Evolutionary conservation across 2,113 vertebrate species (phyloP), one percentile per base, ranked within the genome.

Genomic region (Taurulus bubalis): DNA sequence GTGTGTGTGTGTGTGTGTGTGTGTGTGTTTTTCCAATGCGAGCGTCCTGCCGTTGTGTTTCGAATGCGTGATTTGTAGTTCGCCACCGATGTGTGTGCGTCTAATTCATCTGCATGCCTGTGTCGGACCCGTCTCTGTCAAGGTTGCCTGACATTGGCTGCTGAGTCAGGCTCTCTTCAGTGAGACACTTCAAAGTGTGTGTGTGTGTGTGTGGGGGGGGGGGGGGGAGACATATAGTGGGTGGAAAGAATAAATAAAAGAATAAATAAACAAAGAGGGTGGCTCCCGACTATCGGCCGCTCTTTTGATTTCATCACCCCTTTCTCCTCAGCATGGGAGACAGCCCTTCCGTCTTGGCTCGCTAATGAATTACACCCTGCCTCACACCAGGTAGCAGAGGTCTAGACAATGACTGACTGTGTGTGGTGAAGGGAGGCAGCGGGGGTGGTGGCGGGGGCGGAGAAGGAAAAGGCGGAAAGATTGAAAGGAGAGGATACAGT

Each of bases 331-430:
- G 77, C 36, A n/a, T 60, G 87, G 56, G 62, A 87, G 87, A 80
- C 77, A 34, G 79, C 65, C 82, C 85, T 82, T 77, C 68, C 16
- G 83, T 80, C 88, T 62, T 80, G 30, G 6, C 77, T 90, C 34
- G 22, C 87, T 93, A 93, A 94, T 95, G 91, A 94, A 94, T 95
- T 91, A 94, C 90, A 91, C 85, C 83, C 90, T 74, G 85, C 75
- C 85, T 87, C 88, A 82, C 87, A 78, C 83, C 84, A 93, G 88
- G 90, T 91, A 93, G 86, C 85, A 66, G 69, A 82, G 87, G 90
- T 83, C 66, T 69, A 85, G 91, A 86, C 84, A 83, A 77, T 90
- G 79, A 90, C 81, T 77, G 88, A 90, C 90, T 88, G 77, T 85
- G 86, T 86, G 86, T 82, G 82, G 79, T 56, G 84, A 77, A 66